Evolutionary conservation across 2,113 vertebrate species (phyloP), one percentile per base, ranked within the genome.

Genomic region (Sinocyclocheilus grahami): DNA sequence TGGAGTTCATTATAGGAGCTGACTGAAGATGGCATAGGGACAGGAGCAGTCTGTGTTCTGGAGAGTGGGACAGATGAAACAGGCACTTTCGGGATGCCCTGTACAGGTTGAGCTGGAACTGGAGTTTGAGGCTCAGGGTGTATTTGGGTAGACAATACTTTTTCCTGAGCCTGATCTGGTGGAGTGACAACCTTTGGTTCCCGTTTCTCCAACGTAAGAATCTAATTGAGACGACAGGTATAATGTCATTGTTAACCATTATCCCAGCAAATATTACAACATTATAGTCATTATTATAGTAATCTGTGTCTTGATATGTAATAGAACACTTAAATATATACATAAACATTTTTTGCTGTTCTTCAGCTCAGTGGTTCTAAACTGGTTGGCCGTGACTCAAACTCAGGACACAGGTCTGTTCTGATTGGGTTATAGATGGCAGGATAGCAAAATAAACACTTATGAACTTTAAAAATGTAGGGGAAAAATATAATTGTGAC

Each of bases 161-260:
- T 62, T 58, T 13, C 8, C 37, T 51, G 27, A 33, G 46, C 10
- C 42, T 85, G 60, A 16, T 86, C 53, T 12, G 85, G 65, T 55
- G 90, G 83, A 5, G 10, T 10, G 3, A 71, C 5, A 8, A 81
- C 53, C 27, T 96, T 95, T 9, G 95, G 93, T 86, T 95, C 91
- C 0, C 94, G 96, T 74, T 95, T 95, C 88, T 98, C 97, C 87
- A 95, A 4, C 0, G 89, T 88, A 83, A 99, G 91, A 83, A 97
- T 92, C 98, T 99, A 88, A 55, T n/a, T 89, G 77, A 82, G 67
- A 13, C 22, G 7, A 33, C 30, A 84, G 10, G 86, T 51, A 2
- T 27, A 1, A 30, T 46, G 30, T 5, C 9, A 60, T 1, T 30
- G 10, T 69, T 82, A 33, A 67, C 24, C 42, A 76, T 76, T 75